A percentile compares a stretch with the other conserved stretches of the same genome.
These are phyloP conservation scores for Neolamprologus modestus DNA, from an alignment of 2,113 vertebrate species.

Conservation along the genomic window DNA sequence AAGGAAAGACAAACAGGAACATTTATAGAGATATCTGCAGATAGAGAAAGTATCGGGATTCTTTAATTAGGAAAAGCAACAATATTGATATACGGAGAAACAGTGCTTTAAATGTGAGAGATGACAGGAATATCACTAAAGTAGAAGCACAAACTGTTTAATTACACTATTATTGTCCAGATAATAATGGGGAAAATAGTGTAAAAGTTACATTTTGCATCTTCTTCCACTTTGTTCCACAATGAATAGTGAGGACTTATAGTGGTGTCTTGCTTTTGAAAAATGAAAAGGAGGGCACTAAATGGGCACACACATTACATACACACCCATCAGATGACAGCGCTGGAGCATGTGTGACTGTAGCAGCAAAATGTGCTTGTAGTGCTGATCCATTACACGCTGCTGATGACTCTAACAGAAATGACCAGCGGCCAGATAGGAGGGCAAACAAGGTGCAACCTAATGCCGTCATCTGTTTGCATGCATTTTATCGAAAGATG, in stretches of 20 bases:
- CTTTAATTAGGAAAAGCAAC: neutral
- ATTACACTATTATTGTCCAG: neutral
- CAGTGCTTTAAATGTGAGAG: fast-evolving
- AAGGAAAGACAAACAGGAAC: neutral
- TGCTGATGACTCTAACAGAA: constrained; percentile 12
- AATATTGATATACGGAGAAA: neutral
- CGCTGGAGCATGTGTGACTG: neutral
- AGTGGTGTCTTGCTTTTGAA: neutral
- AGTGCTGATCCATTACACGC: neutral
- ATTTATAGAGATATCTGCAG: neutral
- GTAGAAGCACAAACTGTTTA: fast-evolving
- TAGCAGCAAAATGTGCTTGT: neutral
- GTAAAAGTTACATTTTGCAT: neutral
- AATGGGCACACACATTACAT: neutral
- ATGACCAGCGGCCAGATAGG: neutral
- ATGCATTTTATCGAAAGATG: neutral
- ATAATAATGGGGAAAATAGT: fast-evolving
- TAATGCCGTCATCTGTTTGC: neutral
- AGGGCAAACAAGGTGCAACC: constrained; percentile 8
- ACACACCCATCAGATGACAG: neutral
- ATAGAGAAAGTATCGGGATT: fast-evolving
- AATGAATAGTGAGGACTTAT: neutral
- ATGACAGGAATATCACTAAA: fast-evolving
- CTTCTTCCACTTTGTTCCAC: neutral
- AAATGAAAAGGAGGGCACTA: neutral